Conservation (phyloP, 2,797 vertebrate genomes). For the Pteronotus mesoamericanus region DNA sequence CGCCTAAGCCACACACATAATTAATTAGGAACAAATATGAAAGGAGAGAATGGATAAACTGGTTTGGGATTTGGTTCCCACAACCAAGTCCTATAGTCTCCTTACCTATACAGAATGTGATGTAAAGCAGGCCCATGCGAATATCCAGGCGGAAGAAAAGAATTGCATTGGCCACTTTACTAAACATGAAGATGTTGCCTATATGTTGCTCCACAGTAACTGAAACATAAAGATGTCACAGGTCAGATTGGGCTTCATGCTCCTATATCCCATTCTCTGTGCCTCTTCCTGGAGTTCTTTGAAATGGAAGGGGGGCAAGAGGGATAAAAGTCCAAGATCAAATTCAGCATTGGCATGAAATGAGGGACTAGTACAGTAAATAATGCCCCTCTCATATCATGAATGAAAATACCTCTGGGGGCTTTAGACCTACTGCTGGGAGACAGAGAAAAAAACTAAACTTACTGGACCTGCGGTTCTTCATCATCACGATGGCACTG, state of each 20-base stretch:
- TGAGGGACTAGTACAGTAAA: background rate
- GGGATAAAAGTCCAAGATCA: background rate
- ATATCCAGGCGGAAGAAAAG: conserved; percentile 96
- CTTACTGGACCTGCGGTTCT: conserved; percentile 97
- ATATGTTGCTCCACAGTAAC: conserved; percentile 95
- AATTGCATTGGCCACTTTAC: conserved; percentile 95
- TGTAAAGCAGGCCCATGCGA: conserved; percentile 93
- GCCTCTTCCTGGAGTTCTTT: background rate
- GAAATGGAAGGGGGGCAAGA: background rate
- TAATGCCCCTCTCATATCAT: fast-evolving
- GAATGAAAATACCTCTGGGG: background rate
- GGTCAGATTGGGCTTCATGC: background rate
- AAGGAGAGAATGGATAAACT: background rate
- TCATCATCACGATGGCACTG: conserved; percentile 99
- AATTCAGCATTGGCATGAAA: background rate
- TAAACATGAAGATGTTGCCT: conserved; percentile 96
- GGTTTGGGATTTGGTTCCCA: background rate
- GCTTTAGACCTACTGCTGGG: background rate
- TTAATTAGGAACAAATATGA: background rate
- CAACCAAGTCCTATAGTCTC: background rate
- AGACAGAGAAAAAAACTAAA: background rate
- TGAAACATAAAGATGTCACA: conserved; percentile 72
- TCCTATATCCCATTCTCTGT: background rate
- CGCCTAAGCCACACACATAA: background rate
- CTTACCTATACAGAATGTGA: conserved; percentile 93